These are phyloP conservation scores for Cheumatopsyche charites DNA, from an alignment of 1,140 invertebrate species.

Conservation along the genomic window DNA sequence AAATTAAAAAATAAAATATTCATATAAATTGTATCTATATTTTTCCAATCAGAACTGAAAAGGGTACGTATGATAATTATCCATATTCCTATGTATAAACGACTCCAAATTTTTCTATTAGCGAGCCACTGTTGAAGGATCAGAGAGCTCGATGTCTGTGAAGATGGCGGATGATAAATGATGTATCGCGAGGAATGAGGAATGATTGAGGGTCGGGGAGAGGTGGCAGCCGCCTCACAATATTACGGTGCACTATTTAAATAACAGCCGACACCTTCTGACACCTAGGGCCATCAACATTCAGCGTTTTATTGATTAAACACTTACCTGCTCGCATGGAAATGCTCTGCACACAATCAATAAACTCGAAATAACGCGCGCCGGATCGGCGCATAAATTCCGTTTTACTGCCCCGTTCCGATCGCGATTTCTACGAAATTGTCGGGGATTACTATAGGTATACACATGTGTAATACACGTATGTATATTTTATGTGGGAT, in stretches of 20 bases:
- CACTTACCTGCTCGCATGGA: slow-evolving; percentile 32
- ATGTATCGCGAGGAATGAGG: slow-evolving; percentile 40
- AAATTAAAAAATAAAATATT: no score
- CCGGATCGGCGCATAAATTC: slow-evolving; percentile 1
- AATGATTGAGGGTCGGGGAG: slow-evolving; percentile 29
- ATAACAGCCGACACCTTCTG: slow-evolving; percentile 36
- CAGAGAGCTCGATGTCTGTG: slow-evolving; percentile 4
- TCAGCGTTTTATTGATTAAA: slow-evolving; percentile 36
- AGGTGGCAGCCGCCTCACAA: slow-evolving; percentile 22
- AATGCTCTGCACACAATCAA: slow-evolving; percentile 12
- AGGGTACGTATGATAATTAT: no score
- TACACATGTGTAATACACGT: no score
- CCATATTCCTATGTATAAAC: no score
- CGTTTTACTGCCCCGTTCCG: not conserved
- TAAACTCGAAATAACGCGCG: not conserved
- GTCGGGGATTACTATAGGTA: no score
- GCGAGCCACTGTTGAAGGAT: not conserved
- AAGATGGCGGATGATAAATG: slow-evolving; percentile 47
- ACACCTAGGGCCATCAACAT: slow-evolving; percentile 33
- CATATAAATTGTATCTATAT: no score
- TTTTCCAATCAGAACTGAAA: no score
- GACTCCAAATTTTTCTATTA: not conserved
- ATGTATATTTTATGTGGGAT: no score
- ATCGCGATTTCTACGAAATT: no score
- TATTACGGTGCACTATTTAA: slow-evolving; percentile 40